phyloP scores from a whole-genome alignment of 2,113 vertebrate species.

The Tupaia tana region DNA sequence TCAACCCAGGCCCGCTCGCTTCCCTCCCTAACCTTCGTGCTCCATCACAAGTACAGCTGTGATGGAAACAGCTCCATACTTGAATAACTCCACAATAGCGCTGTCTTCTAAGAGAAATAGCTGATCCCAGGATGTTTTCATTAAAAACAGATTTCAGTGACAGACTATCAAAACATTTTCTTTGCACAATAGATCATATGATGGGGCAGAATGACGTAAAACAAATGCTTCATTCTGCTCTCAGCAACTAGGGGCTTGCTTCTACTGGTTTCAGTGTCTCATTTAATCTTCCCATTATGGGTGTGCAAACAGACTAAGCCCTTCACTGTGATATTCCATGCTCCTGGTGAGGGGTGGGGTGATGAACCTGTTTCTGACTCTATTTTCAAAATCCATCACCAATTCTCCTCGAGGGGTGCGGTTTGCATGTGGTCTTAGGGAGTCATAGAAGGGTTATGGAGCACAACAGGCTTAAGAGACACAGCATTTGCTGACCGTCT shows the following conservation, averaged over 20 bases:
- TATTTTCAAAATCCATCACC: not conserved
- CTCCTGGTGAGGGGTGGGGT: not conserved
- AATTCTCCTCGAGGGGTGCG: not conserved
- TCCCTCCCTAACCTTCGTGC: not conserved
- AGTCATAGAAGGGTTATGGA: not conserved
- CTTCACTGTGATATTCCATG: not conserved
- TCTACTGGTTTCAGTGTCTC: not conserved
- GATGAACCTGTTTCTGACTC: not conserved
- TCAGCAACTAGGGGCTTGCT: not conserved
- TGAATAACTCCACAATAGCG: conserved; percentile 29
- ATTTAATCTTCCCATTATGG: not conserved
- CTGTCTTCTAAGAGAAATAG: conserved; percentile 57
- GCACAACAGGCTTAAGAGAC: not conserved
- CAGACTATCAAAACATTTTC: conserved; percentile 69
- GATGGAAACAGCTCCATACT: not conserved
- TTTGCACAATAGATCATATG: conserved; percentile 17
- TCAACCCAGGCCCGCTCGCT: not conserved
- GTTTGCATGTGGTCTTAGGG: not conserved
- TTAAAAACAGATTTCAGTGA: conserved; percentile 57
- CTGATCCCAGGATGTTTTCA: conserved; percentile 40
- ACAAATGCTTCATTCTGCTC: not conserved
- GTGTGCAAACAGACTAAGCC: not conserved
- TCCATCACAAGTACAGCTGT: not conserved
- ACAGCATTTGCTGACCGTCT: not conserved
- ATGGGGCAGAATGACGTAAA: conserved; percentile 60